Percentiles rank a stretch among this genome's conserved stretches.
phyloP scores from a whole-genome alignment of 2,797 vertebrate genomes.

The Lepus townsendii region DNA sequence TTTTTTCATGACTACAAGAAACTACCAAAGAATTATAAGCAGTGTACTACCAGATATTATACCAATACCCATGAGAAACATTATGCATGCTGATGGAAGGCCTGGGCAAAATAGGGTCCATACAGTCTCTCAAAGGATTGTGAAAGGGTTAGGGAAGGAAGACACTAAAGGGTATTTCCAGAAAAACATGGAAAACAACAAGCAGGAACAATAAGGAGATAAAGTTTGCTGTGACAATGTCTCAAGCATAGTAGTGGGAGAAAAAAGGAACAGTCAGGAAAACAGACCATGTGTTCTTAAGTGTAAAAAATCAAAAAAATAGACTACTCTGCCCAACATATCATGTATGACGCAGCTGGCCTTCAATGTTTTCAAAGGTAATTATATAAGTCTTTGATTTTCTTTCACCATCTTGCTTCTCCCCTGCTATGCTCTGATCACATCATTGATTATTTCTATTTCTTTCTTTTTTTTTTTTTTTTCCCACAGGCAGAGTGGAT shows the following conservation, averaged over 20 bases:
- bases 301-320: not conserved
- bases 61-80: not conserved
- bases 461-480: not conserved
- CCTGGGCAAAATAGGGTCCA: too few species aligned
- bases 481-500: too few species aligned
- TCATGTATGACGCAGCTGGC: not conserved
- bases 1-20: slow-evolving; percentile 55
- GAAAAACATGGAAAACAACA: slow-evolving; percentile 5
- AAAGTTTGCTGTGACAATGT: slow-evolving; percentile 17
- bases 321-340: not conserved
- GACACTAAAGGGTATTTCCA: slow-evolving; percentile 1
- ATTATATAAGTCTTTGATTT: not conserved
- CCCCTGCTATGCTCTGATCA: not conserved
- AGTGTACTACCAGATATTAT: slow-evolving; percentile 62
- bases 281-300: slow-evolving; percentile 41
- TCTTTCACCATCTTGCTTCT: slow-evolving; percentile 37
- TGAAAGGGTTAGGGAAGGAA: not conserved
- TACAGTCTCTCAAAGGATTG: not conserved
- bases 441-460: not conserved
- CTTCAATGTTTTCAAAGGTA: slow-evolving; percentile 3
- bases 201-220: not conserved
- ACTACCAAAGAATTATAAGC: not conserved
- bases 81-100: too few species aligned
- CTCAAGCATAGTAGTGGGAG: not conserved
- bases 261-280: slow-evolving; percentile 17